Conservation (phyloP, 2,113 vertebrate species). For the Myotis lucifugus region DNA sequence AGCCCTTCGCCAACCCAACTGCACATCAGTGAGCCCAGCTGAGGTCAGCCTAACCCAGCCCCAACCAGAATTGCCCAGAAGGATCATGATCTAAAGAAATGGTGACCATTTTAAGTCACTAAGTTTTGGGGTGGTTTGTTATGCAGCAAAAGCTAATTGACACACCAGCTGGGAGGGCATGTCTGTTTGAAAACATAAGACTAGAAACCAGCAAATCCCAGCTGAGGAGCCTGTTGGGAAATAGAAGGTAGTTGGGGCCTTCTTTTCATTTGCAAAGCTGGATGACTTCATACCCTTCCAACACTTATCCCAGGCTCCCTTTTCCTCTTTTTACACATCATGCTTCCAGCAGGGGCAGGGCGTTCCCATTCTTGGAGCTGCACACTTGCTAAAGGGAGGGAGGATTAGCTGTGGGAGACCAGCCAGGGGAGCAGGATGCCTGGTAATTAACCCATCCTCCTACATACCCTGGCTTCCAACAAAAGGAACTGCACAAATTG, state of each 20-base stretch:
- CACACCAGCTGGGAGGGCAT: background rate
- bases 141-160: background rate
- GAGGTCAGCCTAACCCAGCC: background rate
- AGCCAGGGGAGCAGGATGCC: background rate
- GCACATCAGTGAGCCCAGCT: background rate
- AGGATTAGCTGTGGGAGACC: background rate
- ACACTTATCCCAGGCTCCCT: background rate
- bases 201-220: background rate
- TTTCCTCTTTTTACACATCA: background rate
- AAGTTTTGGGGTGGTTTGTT: background rate
- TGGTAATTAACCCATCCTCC: slow-evolving; percentile 66
- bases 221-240: background rate
- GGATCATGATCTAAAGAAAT: background rate
- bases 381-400: background rate
- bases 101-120: background rate
- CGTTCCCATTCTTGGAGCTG: background rate
- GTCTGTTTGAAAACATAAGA: background rate
- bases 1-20: background rate
- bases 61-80: background rate
- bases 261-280: background rate
- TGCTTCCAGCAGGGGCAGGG: background rate
- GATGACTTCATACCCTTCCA: background rate
- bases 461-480: slow-evolving; percentile 28
- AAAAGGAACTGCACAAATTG: slow-evolving; percentile 63
- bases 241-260: background rate